These are phyloP conservation scores for Archips crataeganus DNA, from an alignment of 2,888 invertebrate genomes.

Conservation along the genomic window DNA sequence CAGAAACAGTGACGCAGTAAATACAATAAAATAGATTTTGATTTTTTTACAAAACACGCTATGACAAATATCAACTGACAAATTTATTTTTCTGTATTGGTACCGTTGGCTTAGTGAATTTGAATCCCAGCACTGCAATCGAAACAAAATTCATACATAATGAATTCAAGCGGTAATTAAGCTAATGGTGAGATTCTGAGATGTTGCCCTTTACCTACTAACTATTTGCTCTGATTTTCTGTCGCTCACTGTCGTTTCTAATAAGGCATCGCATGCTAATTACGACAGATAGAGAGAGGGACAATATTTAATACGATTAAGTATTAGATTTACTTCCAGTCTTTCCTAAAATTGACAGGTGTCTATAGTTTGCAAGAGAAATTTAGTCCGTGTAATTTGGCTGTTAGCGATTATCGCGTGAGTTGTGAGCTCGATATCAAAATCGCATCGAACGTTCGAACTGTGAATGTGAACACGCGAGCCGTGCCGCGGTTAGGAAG, in stretches of 20 bases:
- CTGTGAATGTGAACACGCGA: constrained; percentile 58
- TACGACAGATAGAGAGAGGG: too few species aligned
- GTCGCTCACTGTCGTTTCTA: too few species aligned
- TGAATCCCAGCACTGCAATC: too few species aligned
- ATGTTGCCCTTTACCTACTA: too few species aligned
- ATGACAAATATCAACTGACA: too few species aligned
- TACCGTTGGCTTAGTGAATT: too few species aligned
- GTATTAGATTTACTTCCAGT: neutral
- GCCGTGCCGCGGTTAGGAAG: constrained; percentile 74
- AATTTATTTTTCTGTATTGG: too few species aligned
- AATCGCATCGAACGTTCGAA: constrained; percentile 37
- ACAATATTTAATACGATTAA: neutral
- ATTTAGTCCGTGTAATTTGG: constrained; percentile 17
- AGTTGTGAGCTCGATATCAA: constrained; percentile 31
- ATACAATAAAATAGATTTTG: neutral
- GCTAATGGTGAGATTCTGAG: too few species aligned
- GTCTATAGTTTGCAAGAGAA: constrained; percentile 22
- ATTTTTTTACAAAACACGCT: too few species aligned
- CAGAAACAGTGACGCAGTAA: too few species aligned
- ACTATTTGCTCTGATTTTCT: too few species aligned
- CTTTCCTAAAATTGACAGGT: neutral
- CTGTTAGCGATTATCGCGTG: constrained; percentile 34
- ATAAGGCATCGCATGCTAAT: too few species aligned
- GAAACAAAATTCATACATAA: neutral
- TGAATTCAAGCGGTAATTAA: neutral